phyloP scores from a whole-genome alignment of 2,888 invertebrate genomes.

The Agrilus biguttatus region DNA sequence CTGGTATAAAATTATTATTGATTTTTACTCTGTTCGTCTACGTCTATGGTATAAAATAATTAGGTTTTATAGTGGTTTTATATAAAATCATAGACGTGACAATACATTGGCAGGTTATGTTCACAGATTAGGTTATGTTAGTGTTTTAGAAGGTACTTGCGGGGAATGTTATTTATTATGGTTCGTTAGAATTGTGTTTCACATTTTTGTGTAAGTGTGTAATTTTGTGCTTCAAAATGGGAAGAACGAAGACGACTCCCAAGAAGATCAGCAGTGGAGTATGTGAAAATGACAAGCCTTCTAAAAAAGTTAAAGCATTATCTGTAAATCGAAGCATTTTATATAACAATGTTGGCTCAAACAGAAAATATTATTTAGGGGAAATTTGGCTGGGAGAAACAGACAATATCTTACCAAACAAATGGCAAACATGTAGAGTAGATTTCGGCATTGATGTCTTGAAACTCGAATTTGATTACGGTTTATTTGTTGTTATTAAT shows the following conservation, averaged over 20 bases:
- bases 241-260: conserved; percentile 4
- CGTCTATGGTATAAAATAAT: too few relatives aligned
- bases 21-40: too few relatives aligned
- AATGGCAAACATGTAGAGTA: conserved; percentile 17
- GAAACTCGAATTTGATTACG: conserved; percentile 15
- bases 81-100: too few relatives aligned
- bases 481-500: conserved; percentile 12
- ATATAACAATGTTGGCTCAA: conserved; percentile 1
- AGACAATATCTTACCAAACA: conserved; percentile 18
- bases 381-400: conserved; percentile 19
- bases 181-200: not conserved
- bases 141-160: too few relatives aligned
- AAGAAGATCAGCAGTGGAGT: not conserved
- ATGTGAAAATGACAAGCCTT: not conserved
- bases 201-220: not conserved
- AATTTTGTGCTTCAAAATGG: conserved; percentile 8
- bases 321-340: not conserved
- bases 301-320: not conserved
- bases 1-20: too few relatives aligned
- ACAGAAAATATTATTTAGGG: conserved; percentile 12
- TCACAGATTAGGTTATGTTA: not conserved
- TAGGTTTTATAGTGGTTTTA: too few relatives aligned
- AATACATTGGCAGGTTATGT: not conserved
- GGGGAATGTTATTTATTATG: too few relatives aligned
- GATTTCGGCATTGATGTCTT: conserved; percentile 9